These are phyloP conservation scores for Sclerodermus sp. DNA, from an alignment of 2,888 invertebrate genomes.

Conservation along the genomic window DNA sequence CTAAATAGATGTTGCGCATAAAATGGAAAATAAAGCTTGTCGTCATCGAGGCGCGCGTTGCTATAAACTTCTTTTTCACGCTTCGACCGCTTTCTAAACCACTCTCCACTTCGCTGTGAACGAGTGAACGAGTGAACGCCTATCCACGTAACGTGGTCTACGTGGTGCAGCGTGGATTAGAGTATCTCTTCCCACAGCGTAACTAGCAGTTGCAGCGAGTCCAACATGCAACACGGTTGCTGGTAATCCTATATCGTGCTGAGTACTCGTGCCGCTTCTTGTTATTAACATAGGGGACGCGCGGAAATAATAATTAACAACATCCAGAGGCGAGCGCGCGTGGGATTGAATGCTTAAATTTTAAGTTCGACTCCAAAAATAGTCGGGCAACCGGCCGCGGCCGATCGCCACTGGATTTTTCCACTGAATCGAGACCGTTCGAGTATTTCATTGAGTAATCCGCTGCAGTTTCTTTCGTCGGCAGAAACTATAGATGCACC, in stretches of 20 bases:
- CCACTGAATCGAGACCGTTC: too few relatives aligned
- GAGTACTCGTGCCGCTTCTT: too few relatives aligned
- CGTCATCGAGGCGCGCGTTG: conserved; percentile 15
- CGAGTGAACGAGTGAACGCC: conserved; percentile 18
- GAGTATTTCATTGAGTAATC: too few relatives aligned
- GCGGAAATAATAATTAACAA: too few relatives aligned
- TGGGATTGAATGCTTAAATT: too few relatives aligned
- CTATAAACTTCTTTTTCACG: conserved; percentile 15
- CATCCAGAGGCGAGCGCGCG: too few relatives aligned
- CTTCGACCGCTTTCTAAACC: conserved; percentile 48
- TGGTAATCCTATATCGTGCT: conserved; percentile 7
- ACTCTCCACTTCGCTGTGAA: conserved; percentile 36
- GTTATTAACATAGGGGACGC: too few relatives aligned
- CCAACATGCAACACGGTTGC: conserved; percentile 15
- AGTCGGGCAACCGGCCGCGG: too few relatives aligned
- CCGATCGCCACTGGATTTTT: too few relatives aligned
- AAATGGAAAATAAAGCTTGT: conserved; percentile 20
- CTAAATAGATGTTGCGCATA: not conserved
- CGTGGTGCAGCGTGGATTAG: too few relatives aligned
- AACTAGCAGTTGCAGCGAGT: conserved; percentile 18
- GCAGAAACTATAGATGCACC: not conserved
- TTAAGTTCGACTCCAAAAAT: too few relatives aligned
- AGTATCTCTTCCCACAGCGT: conserved; percentile 25
- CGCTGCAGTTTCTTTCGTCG: too few relatives aligned
- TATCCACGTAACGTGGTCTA: conserved; percentile 27